phyloP scores from a whole-genome alignment of 2,797 vertebrate genomes.

The Pteropus rufus region DNA sequence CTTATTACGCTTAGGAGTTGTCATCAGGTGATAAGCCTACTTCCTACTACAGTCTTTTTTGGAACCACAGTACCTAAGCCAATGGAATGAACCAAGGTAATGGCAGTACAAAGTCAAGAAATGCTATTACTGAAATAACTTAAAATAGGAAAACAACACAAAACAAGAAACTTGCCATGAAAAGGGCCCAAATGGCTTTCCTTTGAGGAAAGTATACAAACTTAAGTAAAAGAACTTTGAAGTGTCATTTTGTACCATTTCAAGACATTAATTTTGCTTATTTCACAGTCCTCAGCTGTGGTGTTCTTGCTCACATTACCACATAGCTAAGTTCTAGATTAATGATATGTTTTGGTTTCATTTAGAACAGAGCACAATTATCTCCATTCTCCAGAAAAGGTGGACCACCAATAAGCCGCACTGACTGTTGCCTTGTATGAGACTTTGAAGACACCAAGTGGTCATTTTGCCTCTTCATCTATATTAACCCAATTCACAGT shows the following conservation, averaged over 20 bases:
- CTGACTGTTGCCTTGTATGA: neutral
- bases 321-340: neutral
- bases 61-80: neutral
- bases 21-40: neutral
- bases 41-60: neutral
- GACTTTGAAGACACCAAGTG: neutral
- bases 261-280: neutral
- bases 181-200: neutral
- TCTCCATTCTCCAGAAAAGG: neutral
- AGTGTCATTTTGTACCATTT: neutral
- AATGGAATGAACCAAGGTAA: neutral
- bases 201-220: neutral
- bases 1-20: constrained; percentile 43
- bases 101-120: neutral
- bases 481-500: neutral
- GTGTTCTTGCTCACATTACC: neutral
- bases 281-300: neutral
- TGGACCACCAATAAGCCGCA: neutral
- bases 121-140: neutral
- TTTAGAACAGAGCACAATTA: neutral
- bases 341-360: neutral
- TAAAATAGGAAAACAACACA: neutral
- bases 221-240: neutral
- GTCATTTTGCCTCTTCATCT: neutral
- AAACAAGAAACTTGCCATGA: neutral